Evolutionary conservation across 2,888 invertebrate species (phyloP).

Genomic region (Petrophora chlorosata): DNA sequence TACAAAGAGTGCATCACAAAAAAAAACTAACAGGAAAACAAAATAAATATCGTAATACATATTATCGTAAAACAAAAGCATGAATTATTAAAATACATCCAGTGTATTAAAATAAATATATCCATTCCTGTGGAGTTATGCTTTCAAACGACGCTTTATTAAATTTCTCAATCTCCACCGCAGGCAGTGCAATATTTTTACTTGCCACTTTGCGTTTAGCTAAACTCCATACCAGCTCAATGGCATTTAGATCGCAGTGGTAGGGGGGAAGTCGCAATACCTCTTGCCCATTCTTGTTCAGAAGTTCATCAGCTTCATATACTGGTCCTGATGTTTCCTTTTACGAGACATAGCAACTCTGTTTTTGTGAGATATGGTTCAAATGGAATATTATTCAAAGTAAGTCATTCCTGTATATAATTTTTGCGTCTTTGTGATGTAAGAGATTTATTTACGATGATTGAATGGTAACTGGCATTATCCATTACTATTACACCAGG

Average conservation of each 20-base stretch:
- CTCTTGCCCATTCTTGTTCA: slow-evolving; percentile 31
- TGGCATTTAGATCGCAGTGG: slow-evolving; percentile 32
- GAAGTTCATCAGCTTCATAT: slow-evolving; percentile 31
- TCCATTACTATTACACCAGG: slow-evolving; percentile 29
- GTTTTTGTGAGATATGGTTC: slow-evolving; percentile 29
- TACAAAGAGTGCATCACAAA: no score
- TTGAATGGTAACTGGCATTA: slow-evolving; percentile 26
- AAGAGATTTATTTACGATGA: slow-evolving; percentile 28
- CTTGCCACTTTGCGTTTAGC: slow-evolving; percentile 30
- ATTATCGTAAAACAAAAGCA: no score
- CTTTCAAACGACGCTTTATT: slow-evolving; percentile 12
- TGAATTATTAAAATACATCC: no score
- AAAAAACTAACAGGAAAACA: no score
- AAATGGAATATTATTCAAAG: slow-evolving; percentile 29
- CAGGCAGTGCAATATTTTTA: slow-evolving; percentile 20
- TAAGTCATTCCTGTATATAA: slow-evolving; percentile 27
- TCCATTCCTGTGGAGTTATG: slow-evolving; percentile 12
- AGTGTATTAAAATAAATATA: no score
- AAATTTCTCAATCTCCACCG: slow-evolving; percentile 2
- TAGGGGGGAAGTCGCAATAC: slow-evolving; percentile 30
- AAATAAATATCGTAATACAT: no score
- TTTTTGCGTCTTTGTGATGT: slow-evolving; percentile 18
- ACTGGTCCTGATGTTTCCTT: slow-evolving; percentile 11
- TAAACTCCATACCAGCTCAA: slow-evolving; percentile 28
- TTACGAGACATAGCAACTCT: slow-evolving; percentile 7